Percentiles rank a stretch among this genome's conserved stretches.
Evolutionary conservation across 2,888 invertebrate genomes (phyloP).

Genomic region (Mythimna loreyi): DNA sequence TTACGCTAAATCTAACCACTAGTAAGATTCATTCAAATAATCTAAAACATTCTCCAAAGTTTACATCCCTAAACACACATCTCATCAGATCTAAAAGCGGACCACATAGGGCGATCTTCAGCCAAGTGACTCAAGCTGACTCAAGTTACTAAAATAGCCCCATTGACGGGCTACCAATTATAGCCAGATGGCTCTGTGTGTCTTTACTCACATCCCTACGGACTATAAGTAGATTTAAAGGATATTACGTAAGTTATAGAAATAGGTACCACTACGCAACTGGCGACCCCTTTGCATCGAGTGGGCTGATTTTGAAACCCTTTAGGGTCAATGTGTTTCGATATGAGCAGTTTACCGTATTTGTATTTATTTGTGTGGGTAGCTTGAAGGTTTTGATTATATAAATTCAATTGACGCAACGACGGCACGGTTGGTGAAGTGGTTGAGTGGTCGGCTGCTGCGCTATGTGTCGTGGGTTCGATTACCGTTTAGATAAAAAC

Average conservation of each 20-base stretch:
- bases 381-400: conserved; percentile 4
- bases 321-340: not conserved
- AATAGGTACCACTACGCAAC: conserved; percentile 15
- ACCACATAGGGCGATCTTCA: conserved; percentile 13
- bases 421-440: too few species aligned
- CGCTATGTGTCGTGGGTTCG: too few species aligned
- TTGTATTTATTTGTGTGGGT: conserved; percentile 4
- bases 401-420: not conserved
- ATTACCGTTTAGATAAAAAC: too few species aligned
- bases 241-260: conserved; percentile 25
- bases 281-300: conserved; percentile 24
- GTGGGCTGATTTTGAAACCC: conserved; percentile 29
- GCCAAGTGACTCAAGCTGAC: conserved; percentile 14
- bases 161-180: conserved; percentile 48
- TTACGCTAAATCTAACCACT: not conserved
- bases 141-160: conserved; percentile 30
- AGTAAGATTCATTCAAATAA: not conserved
- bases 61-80: conserved; percentile 9
- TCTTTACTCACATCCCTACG: conserved; percentile 31
- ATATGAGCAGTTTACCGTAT: not conserved
- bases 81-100: conserved; percentile 11
- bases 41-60: conserved; percentile 7
- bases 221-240: conserved; percentile 35
- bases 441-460: too few species aligned
- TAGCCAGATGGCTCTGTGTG: conserved; percentile 22